Evolutionary conservation across 2,113 vertebrate species (phyloP).

Genomic region (Microcebus tavaratra): DNA sequence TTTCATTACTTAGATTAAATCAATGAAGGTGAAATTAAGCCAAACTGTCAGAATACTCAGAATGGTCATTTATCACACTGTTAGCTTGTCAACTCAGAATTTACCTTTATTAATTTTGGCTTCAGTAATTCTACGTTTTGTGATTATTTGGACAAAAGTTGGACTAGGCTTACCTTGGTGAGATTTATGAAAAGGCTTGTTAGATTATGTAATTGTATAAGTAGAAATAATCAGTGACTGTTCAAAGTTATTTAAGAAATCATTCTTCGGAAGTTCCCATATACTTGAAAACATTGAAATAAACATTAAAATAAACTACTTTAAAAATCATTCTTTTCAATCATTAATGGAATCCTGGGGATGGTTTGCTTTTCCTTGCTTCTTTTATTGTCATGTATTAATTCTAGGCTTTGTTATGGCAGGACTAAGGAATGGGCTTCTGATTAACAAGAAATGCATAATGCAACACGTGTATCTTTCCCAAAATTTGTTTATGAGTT

Average conservation of each 20-base stretch:
- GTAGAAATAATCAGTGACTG: background rate
- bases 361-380: background rate
- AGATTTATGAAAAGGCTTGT: background rate
- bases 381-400: background rate
- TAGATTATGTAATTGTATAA: background rate
- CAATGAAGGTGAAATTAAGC: background rate
- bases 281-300: background rate
- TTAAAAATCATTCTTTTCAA: background rate
- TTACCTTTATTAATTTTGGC: constrained; percentile 12
- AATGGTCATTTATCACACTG: background rate
- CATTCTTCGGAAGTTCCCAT: background rate
- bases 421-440: background rate
- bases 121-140: background rate
- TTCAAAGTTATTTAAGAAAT: background rate
- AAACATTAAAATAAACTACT: background rate
- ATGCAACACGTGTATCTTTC: fast-evolving
- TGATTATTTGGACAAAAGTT: background rate
- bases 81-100: background rate
- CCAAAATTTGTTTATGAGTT: background rate
- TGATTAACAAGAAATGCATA: background rate
- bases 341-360: background rate
- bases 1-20: constrained; percentile 8
- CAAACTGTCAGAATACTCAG: background rate
- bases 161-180: background rate
- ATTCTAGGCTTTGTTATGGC: background rate